Evolutionary conservation across 1,140 invertebrate genomes (phyloP).

Genomic region (Conus ventricosus): DNA sequence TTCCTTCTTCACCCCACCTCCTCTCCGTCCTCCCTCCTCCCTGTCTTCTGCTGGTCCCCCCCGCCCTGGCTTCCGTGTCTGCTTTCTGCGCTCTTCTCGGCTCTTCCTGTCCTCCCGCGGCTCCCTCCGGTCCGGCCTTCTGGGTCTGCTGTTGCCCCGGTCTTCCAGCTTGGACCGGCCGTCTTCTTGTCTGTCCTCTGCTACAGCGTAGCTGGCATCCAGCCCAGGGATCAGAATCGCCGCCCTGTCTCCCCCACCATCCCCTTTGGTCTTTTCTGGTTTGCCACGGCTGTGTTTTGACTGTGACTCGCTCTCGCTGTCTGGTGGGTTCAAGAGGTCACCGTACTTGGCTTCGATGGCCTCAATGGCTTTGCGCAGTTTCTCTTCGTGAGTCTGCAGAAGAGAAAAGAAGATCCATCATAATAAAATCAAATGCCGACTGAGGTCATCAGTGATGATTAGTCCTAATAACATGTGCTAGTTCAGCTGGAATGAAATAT

Average conservation of each 20-base stretch:
- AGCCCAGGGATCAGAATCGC: neutral
- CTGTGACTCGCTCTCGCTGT: neutral
- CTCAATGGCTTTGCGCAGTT: constrained; percentile 10
- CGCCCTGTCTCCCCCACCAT: neutral
- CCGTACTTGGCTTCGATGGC: constrained; percentile 28
- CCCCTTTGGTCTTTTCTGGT: neutral
- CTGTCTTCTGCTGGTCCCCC: neutral
- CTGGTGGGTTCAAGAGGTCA: neutral
- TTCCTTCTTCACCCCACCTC: neutral
- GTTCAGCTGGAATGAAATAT: too few species aligned
- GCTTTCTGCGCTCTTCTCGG: neutral
- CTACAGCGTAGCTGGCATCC: neutral
- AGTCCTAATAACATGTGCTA: too few species aligned
- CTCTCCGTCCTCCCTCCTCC: neutral
- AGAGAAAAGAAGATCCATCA: neutral
- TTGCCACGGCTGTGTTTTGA: too few species aligned
- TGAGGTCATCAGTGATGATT: too few species aligned
- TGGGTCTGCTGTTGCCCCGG: neutral
- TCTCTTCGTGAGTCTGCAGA: neutral
- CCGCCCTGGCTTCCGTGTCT: neutral
- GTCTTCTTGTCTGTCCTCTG: neutral
- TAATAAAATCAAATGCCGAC: neutral
- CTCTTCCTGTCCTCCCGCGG: neutral
- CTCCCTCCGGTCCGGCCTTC: neutral
- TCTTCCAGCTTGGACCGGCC: neutral